These are phyloP conservation scores for Ceratina japonica DNA, from an alignment of 1,140 invertebrate genomes.

Conservation along the genomic window DNA sequence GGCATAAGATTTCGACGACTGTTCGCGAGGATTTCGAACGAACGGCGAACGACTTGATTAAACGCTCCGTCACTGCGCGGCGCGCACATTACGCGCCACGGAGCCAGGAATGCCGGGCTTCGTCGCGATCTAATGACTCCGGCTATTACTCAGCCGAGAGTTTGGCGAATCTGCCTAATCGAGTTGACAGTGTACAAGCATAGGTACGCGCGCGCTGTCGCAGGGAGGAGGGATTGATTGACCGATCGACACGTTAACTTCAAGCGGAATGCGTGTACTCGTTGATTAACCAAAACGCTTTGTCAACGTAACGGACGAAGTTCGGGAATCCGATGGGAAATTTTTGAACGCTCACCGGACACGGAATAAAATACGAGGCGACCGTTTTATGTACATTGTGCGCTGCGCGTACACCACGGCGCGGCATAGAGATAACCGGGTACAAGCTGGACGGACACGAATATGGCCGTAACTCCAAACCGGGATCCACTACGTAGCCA, in stretches of 20 bases:
- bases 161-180: conserved; percentile 50
- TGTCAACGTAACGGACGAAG: neutral
- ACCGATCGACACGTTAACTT: conserved; percentile 57
- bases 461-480: neutral
- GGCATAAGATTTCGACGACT: neutral
- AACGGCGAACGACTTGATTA: conserved; percentile 31
- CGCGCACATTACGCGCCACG: conserved; percentile 23
- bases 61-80: conserved; percentile 20
- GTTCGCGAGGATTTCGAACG: conserved; percentile 30
- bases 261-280: conserved; percentile 1
- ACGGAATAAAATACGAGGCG: neutral
- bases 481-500: neutral
- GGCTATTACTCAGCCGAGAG: conserved; percentile 42
- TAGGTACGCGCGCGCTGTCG: neutral
- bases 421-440: neutral
- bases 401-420: neutral
- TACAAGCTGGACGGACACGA: neutral
- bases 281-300: conserved; percentile 4
- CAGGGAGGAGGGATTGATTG: conserved; percentile 54
- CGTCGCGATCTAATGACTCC: conserved; percentile 49
- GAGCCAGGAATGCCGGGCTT: conserved; percentile 42
- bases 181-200: conserved; percentile 45
- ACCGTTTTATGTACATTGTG: neutral
- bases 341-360: neutral
- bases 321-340: neutral